These are phyloP conservation scores for Edolisoma coerulescens DNA, from an alignment of 2,113 vertebrate species.

Conservation along the genomic window DNA sequence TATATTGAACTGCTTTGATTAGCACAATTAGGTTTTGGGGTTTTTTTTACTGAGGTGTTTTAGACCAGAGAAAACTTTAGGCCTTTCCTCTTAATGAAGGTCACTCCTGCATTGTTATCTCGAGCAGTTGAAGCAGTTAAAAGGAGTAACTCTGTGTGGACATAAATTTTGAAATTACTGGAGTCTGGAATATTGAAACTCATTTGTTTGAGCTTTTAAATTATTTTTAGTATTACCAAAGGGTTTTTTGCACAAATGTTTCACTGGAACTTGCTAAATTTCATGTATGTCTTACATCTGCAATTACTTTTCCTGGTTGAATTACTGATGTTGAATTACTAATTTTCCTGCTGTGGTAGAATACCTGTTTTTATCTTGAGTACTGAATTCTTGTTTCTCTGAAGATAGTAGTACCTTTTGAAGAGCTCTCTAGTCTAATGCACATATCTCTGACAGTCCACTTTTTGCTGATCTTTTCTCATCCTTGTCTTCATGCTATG, in stretches of 20 bases:
- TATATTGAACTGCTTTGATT: not conserved
- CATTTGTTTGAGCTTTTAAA: not conserved
- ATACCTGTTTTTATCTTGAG: not conserved
- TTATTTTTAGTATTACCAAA: not conserved
- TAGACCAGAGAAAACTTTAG: not conserved
- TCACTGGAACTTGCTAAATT: not conserved
- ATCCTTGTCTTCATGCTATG: not conserved
- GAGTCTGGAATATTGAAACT: not conserved
- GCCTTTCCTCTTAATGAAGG: not conserved
- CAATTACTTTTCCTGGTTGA: not conserved
- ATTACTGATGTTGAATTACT: not conserved
- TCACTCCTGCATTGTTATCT: not conserved
- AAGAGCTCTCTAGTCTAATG: not conserved
- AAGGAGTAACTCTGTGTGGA: not conserved
- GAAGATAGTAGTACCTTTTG: not conserved
- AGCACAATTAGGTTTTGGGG: fast-evolving
- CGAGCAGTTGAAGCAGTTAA: not conserved
- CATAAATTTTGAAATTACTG: not conserved
- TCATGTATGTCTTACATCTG: not conserved
- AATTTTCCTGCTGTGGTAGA: not conserved
- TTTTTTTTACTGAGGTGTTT: not conserved
- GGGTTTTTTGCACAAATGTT: not conserved
- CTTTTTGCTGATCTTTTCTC: not conserved
- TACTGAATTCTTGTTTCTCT: not conserved
- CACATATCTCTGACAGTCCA: not conserved